phyloP scores from a whole-genome alignment of 2,113 vertebrate genomes.

The Lophotis ruficrista region DNA sequence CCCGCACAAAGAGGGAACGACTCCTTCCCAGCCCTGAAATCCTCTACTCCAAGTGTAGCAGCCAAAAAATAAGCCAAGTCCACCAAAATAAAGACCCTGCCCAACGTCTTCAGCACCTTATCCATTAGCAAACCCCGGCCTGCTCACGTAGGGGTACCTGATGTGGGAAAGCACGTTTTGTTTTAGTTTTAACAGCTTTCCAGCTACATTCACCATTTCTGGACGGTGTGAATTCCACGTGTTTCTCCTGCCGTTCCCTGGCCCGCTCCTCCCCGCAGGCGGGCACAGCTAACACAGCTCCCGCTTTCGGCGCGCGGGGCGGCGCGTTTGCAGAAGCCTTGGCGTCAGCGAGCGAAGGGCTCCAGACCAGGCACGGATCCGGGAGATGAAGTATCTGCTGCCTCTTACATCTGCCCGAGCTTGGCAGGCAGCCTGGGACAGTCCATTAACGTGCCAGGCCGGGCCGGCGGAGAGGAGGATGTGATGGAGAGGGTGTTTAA shows the following conservation, averaged over 20 bases:
- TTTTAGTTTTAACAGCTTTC: background rate
- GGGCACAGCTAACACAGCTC: background rate
- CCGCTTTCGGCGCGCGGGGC: accelerated
- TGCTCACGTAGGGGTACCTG: background rate
- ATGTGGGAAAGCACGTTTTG: background rate
- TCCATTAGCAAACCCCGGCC: background rate
- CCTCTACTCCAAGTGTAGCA: background rate
- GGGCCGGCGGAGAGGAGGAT: background rate
- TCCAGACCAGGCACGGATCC: background rate
- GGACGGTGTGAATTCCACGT: accelerated
- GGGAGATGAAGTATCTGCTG: constrained; percentile 10
- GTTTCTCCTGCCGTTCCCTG: background rate
- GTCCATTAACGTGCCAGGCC: background rate
- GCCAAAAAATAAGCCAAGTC: background rate
- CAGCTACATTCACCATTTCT: background rate
- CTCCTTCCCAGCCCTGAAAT: background rate
- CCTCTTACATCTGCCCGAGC: constrained; percentile 40
- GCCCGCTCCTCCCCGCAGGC: background rate
- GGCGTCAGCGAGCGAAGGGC: background rate
- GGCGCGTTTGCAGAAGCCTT: background rate
- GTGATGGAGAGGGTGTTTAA: constrained; percentile 66
- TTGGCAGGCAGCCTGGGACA: constrained; percentile 52
- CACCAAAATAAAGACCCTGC: background rate
- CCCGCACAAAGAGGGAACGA: background rate
- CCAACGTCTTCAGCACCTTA: background rate